phyloP scores from a whole-genome alignment of 2,888 invertebrate genomes.

The Amblyjoppa fuscipennis region DNA sequence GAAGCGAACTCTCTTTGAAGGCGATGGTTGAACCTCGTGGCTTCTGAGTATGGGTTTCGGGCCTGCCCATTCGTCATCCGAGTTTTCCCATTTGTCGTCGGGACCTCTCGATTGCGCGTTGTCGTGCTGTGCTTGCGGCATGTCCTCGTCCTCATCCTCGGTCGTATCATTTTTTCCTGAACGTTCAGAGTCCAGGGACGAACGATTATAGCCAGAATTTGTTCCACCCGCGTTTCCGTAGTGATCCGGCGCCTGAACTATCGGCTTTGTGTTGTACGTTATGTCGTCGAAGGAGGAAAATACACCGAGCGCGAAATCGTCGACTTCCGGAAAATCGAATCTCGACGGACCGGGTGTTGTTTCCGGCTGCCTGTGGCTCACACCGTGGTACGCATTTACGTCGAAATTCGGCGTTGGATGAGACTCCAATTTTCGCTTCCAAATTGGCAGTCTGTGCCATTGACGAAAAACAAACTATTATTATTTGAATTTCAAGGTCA shows the following conservation, averaged over 20 bases:
- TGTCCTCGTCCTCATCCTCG: slow-evolving; percentile 83
- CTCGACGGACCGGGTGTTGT: slow-evolving; percentile 87
- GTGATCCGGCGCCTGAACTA: slow-evolving; percentile 87
- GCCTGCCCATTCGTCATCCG: slow-evolving; percentile 82
- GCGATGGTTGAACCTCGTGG: slow-evolving; percentile 77
- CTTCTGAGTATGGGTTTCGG: slow-evolving; percentile 81
- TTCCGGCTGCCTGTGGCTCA: slow-evolving; percentile 79
- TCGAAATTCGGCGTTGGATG: slow-evolving; percentile 74
- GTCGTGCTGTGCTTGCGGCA: slow-evolving; percentile 76
- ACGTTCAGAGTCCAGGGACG: slow-evolving; percentile 78
- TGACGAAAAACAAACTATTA: slow-evolving; percentile 55
- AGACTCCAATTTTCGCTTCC: slow-evolving; percentile 86
- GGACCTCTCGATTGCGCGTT: slow-evolving; percentile 61
- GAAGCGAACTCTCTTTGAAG: slow-evolving; percentile 86
- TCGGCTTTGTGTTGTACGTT: slow-evolving; percentile 90
- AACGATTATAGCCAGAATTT: slow-evolving; percentile 71
- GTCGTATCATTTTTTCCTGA: slow-evolving; percentile 80
- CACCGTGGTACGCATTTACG: slow-evolving; percentile 76
- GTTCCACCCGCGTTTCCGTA: slow-evolving; percentile 63
- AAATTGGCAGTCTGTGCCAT: slow-evolving; percentile 85
- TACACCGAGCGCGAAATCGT: slow-evolving; percentile 88
- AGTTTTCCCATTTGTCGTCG: slow-evolving; percentile 77
- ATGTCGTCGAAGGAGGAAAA: slow-evolving; percentile 90
- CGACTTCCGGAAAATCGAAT: slow-evolving; percentile 91
- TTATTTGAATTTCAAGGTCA: slow-evolving; percentile 7